Base-by-base conservation (phyloP, 2,888 invertebrate species). In the Barypeithes pellucidus region DNA sequence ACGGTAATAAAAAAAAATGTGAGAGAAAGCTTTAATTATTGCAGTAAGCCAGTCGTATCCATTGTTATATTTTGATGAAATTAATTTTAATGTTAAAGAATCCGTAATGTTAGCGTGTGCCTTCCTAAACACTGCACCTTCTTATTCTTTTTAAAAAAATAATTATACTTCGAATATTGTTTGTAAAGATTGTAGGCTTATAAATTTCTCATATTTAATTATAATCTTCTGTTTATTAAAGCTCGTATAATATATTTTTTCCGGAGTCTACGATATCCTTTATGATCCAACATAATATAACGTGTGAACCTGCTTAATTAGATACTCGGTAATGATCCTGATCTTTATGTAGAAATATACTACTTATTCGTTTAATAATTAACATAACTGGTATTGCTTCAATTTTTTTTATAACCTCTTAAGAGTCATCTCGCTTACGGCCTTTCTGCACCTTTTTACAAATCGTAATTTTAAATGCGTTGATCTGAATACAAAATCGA, bases 231-330 rank as follows among this genome's bases (percentile, higher is more conserved):
- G 43, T 54, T 41, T 72, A 67, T 71, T 71, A 71, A 65, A 59
- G 59, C 59, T 54, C 60, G 22, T 66, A 67, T 72, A 62, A 73
- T 68, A 72, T 67, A 65, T 73, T 73, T 67, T 29, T 62, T 68
- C 68, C 68, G 73, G 67, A 61, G 52, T 63, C 67, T 36, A 62
- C 72, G 67, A 73, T 73, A 67, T 67, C 62, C 63, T 70, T 70
- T 71, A 71, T 71, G 50, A 57, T 45, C 33, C 59, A 68, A 57
- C 65, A 60, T 62, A 69, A 77, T 78, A 70, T 76, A 79, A 79
- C 80, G 81, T 81, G 81, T 80, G 80, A 81, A 80, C 77, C 63
- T 68, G 61, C 77, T 79, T 80, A 79, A 81, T 81, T 81, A 81
- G 65, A 61, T 29, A 47, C 24, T 57, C 72, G 65, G 68, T 72